Base-by-base conservation (phyloP, 2,113 vertebrate species). In the Ciconia maguari region DNA sequence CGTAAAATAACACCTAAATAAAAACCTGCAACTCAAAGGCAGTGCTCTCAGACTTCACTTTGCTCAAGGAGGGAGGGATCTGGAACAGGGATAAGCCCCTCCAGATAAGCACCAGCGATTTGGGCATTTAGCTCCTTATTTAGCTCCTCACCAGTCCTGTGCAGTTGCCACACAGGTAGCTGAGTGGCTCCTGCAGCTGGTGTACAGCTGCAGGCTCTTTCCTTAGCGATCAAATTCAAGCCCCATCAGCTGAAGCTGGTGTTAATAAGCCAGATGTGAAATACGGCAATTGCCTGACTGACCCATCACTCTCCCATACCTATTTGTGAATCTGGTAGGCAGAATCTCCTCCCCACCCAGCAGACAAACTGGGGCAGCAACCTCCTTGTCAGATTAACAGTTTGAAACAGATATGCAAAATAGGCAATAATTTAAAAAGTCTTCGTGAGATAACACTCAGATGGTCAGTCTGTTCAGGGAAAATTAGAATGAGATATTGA, bases 61-160 rank as follows among this genome's bases (percentile, higher is more conserved):
- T 46, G 11, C 32, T 76, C 27, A 29, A 10, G 41, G 11, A 29
- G 27, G 6, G 68, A 65, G 16, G 13, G 11, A 46, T 2, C 41
- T 5, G 19, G 46, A 77, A 5, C 3, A 2, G 2, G 13, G 5
- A 24, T 17, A 32, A 36, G 36, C 36, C 7, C 1, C 2, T 25
- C 38, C 58, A 51, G 68, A 41, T 25, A 66, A 71, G 0, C 57
- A 38, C 6, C 19, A 61, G 27, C 25, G 61, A 11, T 55, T 4
- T 76, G 25, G 5, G 57, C 51, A 11, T 25, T 80, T 10, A 55
- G 17, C 13, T 55, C 27, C 20, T 65, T 38, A 49, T 44, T 70
- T 22, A 58, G 29, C 36, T 48, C 36, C n/a, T 58, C 38, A 7
- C 13, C 32, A 68, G 36, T 6, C 36, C 48, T 16, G 21, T 13